phyloP scores from a whole-genome alignment of 2,888 invertebrate species.

The Strigamia transsilvanica region DNA sequence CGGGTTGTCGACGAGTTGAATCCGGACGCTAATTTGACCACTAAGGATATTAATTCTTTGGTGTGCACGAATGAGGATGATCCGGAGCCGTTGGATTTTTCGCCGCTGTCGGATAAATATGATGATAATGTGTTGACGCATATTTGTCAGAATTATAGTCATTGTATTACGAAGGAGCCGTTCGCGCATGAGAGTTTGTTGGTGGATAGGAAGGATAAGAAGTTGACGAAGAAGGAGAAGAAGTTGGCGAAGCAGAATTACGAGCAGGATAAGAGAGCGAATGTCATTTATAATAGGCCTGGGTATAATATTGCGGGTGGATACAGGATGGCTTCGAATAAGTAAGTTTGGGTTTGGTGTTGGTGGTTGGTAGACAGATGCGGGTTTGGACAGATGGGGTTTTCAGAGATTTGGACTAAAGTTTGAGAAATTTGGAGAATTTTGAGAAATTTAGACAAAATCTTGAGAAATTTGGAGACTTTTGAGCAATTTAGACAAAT shows the following conservation, averaged over 20 bases:
- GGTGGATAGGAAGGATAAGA: constrained; percentile 93
- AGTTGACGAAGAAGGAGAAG: constrained; percentile 92
- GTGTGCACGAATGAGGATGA: constrained; percentile 91
- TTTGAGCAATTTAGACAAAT: too few relatives aligned
- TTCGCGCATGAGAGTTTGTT: constrained; percentile 95
- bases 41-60: constrained; percentile 68
- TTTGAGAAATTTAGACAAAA: too few relatives aligned
- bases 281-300: constrained; percentile 53
- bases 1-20: constrained; percentile 98
- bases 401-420: too few relatives aligned
- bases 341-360: too few relatives aligned
- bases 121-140: constrained; percentile 84
- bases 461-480: too few relatives aligned
- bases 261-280: constrained; percentile 85
- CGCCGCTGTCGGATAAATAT: constrained; percentile 76
- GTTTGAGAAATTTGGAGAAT: too few relatives aligned
- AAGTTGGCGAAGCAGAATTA: constrained; percentile 90
- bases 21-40: constrained; percentile 79
- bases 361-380: too few relatives aligned
- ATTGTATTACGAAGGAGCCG: constrained; percentile 73
- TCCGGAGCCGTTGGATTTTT: constrained; percentile 77
- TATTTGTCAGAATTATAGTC: constrained; percentile 66
- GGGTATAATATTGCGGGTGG: constrained; percentile 12
- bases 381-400: too few relatives aligned
- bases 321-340: constrained; percentile 20